Base-by-base conservation (phyloP, 2,113 vertebrate genomes). In the Thunnus maccoyii region DNA sequence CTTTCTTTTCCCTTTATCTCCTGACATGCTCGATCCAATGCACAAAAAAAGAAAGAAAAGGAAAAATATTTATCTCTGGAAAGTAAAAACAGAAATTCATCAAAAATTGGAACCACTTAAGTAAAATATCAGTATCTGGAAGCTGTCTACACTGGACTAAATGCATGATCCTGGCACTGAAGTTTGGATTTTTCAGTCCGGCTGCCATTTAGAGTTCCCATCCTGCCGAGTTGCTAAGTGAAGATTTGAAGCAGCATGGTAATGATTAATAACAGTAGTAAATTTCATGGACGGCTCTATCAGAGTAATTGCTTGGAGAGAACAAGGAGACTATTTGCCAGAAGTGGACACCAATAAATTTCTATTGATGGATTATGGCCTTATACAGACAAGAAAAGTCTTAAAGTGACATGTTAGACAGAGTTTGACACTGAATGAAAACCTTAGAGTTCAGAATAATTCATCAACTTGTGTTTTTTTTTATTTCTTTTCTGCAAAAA, bases 221-320 rank as follows among this genome's bases (percentile, higher is more conserved):
- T 12, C 36, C 50, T 69, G 54, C 20, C 32, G 51, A 70, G 69
- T 27, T 61, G 25, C 44, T 56, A 17, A 5, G 17, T 16, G 47
- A 8, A 65, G 50, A 44, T 79, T 76, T 57, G 18, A 52, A 72
- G 70, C 50, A 65, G 61, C 75, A 11, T 17, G 36, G 64, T 7
- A 46, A 47, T 17, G 71, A 72, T 82, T 62, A 82, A 61, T 47
- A 52, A 72, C 60, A 72, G 84, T 15, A 50, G 44, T 66, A 80
- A 3, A 72, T 81, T 83, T 72, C 16, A 78, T 51, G 54, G 60
- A 47, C 3, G 5, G 64, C 60, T 80, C 82, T 72, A 68, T 78
- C 80, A 81, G 54, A 83, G 56, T 85, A 85, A 82, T 80, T 83
- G 48, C 62, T 80, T 72, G 66, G 81, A 84, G 79, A 82, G 67